Base-by-base conservation (phyloP, 1,140 invertebrate species). In the Lordiphosa collinella region DNA sequence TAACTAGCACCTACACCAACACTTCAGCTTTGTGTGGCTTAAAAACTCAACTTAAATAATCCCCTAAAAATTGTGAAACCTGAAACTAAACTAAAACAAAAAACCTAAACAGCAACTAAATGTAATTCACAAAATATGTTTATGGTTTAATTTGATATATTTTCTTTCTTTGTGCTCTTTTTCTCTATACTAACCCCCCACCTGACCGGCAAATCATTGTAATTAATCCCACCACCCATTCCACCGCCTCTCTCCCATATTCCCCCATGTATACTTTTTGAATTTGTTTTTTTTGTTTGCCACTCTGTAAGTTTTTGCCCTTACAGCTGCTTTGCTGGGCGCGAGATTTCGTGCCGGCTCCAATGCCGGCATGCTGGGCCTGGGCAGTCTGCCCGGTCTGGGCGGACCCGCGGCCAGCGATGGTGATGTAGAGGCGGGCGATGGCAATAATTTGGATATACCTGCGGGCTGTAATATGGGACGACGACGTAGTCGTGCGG, bases 381-480 rank as follows among this genome's bases (percentile, higher is more conserved):
- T 92, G 85, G 91, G 92, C 89, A 92, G 92, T 80, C 90, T 93
- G 69, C 92, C 93, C 79, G 92, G 92, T 90, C 91, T 92, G 91
- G 91, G 92, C 89, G 92, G 92, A 89, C 90, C 92, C 90, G 8
- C 50, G 4, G 37, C 56, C 12, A 91, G 43, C 6, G 58, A 65
- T 16, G 69, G 62, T 6, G 89, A 96, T 92, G 92, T 92, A 46
- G 95, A 96, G 89, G 94, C 94, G 63, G 72, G 63, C 7, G 86
- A 88, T 54, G 93, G 93, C 43, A 92, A 95, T 90, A 91, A 93
- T 88, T 93, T 95, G 18, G 95, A 97, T 90, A 94, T 94, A 67
- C 95, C 95, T 49, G 93, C 95, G 56, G 94, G 94, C 82, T 96
- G 96, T 90, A 97, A 97, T 90, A 92, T 92, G 91, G 96, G 95